Conservation (phyloP, 2,888 invertebrate genomes). For the Melangyna quadrimaculata region DNA sequence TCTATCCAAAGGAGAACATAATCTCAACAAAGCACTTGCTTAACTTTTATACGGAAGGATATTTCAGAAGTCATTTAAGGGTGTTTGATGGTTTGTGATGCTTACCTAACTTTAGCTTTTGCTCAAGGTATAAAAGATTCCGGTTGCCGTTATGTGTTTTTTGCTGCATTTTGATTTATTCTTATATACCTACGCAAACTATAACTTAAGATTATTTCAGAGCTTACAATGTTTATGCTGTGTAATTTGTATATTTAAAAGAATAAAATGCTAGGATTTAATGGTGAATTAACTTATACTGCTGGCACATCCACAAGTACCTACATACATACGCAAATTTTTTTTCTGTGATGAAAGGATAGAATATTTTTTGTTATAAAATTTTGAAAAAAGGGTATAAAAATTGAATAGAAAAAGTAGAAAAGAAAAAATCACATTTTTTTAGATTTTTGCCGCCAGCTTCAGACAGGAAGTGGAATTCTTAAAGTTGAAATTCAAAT, state of each 20-base stretch:
- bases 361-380: no score
- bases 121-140: background rate
- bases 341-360: no score
- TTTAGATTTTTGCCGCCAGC: no score
- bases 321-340: no score
- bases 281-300: no score
- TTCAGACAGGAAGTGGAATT: no score
- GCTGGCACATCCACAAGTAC: no score
- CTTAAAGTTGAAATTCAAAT: no score
- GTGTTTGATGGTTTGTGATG: background rate
- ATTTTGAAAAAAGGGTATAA: no score
- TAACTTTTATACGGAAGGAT: conserved; percentile 61
- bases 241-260: background rate
- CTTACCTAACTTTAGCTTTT: background rate
- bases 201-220: background rate
- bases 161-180: background rate
- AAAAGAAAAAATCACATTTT: no score
- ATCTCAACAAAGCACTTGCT: conserved; percentile 60
- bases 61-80: conserved; percentile 8
- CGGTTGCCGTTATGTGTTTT: conserved; percentile 10
- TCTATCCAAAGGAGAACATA: conserved; percentile 32
- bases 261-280: background rate
- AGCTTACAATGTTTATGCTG: background rate
- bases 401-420: no score
- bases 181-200: background rate